A percentile compares a stretch with the other conserved stretches of the same genome.
These are phyloP conservation scores for Carapus acus DNA, from an alignment of 2,797 vertebrate genomes.

Conservation along the genomic window DNA sequence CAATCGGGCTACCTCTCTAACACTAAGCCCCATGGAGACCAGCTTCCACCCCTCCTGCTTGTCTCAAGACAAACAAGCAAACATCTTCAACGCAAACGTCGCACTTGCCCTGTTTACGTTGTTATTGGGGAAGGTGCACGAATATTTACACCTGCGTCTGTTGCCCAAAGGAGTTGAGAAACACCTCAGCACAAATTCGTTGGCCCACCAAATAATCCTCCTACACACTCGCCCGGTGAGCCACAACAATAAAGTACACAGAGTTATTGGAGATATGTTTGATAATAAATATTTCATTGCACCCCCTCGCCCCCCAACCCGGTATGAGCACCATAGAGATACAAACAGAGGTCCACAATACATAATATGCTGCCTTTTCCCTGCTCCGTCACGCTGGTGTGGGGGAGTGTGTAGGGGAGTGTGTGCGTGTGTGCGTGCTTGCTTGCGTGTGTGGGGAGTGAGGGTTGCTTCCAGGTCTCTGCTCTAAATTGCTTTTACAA, in stretches of 20 bases:
- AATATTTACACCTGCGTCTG: slow-evolving; percentile 55
- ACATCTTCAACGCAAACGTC: slow-evolving; percentile 45
- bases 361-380: not conserved
- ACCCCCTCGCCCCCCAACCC: too few species aligned
- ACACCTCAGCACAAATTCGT: slow-evolving; percentile 50
- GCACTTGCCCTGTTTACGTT: slow-evolving; percentile 35
- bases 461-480: slow-evolving; percentile 3
- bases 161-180: slow-evolving; percentile 42
- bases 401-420: not conserved
- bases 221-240: slow-evolving; percentile 40
- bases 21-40: slow-evolving; percentile 57
- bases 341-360: slow-evolving; percentile 2
- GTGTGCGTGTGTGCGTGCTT: too few species aligned
- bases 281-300: slow-evolving; percentile 60
- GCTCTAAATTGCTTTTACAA: slow-evolving; percentile 15
- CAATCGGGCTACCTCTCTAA: slow-evolving; percentile 55
- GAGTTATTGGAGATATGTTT: slow-evolving; percentile 47
- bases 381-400: not conserved
- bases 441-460: slow-evolving; percentile 2
- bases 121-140: slow-evolving; percentile 49
- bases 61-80: slow-evolving; percentile 60
- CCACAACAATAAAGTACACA: slow-evolving; percentile 51
- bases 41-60: slow-evolving; percentile 38
- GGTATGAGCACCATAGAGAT: slow-evolving; percentile 40
- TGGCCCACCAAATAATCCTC: slow-evolving; percentile 47